Evolutionary conservation across 2,797 vertebrate species (phyloP).

Genomic region (Botia kubotai): DNA sequence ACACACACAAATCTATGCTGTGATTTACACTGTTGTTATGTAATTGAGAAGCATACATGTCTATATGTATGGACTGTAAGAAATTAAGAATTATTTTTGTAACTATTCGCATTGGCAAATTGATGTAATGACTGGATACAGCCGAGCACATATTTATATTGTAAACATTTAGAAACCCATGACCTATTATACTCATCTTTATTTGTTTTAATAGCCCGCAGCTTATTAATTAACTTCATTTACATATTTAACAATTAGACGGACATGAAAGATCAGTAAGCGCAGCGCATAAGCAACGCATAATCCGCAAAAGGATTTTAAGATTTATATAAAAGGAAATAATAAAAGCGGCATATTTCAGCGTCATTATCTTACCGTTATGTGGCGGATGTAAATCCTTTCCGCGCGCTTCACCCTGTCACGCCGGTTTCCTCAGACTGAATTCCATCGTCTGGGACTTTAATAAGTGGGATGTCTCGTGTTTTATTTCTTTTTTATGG

Average conservation of each 20-base stretch:
- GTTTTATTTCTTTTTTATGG: constrained; percentile 43
- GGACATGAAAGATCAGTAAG: constrained; percentile 6
- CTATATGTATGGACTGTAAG: not conserved
- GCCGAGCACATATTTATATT: not conserved
- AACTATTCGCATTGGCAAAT: not conserved
- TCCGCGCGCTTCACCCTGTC: constrained; percentile 26
- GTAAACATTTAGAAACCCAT: not conserved
- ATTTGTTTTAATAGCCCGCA: not conserved
- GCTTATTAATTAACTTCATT: not conserved
- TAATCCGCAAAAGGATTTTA: not conserved
- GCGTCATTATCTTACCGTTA: constrained; percentile 44
- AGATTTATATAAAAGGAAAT: not conserved
- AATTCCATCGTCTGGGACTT: constrained; percentile 65
- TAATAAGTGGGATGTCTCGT: constrained; percentile 62
- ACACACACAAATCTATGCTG: not conserved
- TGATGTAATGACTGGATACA: not conserved
- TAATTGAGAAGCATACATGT: not conserved
- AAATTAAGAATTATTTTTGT: not conserved
- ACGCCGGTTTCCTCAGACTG: constrained; percentile 50
- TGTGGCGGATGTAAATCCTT: constrained; percentile 33
- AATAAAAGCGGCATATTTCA: not conserved
- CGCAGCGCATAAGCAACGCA: not conserved
- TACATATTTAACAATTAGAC: not conserved
- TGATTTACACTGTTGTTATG: not conserved
- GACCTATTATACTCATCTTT: not conserved